Base-by-base conservation (phyloP, 2,113 vertebrate species). In the Actenoides lindsayi region DNA sequence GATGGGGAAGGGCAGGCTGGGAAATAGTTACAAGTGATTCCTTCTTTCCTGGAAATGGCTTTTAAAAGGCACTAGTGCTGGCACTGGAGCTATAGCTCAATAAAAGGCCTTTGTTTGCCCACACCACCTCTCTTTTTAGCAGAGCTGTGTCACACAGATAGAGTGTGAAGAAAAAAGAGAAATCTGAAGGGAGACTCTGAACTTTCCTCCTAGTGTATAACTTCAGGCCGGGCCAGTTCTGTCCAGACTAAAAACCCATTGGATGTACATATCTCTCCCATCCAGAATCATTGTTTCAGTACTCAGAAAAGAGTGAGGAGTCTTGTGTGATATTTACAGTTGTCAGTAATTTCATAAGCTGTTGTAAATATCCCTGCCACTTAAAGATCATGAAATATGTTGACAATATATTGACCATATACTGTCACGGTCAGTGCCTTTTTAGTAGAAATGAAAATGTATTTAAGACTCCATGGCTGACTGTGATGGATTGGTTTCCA, bases 401-500 rank as follows among this genome's bases (percentile, higher is more conserved):
- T 92, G 54, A 82, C 87, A 89, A 83, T 86, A 87, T 71, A 71
- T 70, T 90, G 80, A 76, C 92, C 15, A 0, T 69, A 71, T 39
- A 83, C 16, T 64, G 73, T 90, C 91, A 95, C 0, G 12, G 83
- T 91, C 94, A 89, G 65, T 59, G 48, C 54, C 70, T 80, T 94
- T 93, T 82, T 60, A 80, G 54, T 48, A 83, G 87, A 95, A 96
- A 74, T 35, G 16, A 94, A 96, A 96, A 87, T 48, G 54, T 62
- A 79, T 84, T 67, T 95, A 91, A 96, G 91, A 89, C 25, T 11
- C 30, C 68, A 71, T 77, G 75, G 74, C 77, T 91, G 93, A 90
- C 70, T 62, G 62, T 94, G 89, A 96, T 86, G 74, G 91, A 95
- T 96, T 88, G 59, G 79, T 91, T 96, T 95, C 89, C 90, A 88